These are phyloP conservation scores for Tetragonula carbonaria DNA, from an alignment of 2,888 invertebrate species.

Conservation along the genomic window DNA sequence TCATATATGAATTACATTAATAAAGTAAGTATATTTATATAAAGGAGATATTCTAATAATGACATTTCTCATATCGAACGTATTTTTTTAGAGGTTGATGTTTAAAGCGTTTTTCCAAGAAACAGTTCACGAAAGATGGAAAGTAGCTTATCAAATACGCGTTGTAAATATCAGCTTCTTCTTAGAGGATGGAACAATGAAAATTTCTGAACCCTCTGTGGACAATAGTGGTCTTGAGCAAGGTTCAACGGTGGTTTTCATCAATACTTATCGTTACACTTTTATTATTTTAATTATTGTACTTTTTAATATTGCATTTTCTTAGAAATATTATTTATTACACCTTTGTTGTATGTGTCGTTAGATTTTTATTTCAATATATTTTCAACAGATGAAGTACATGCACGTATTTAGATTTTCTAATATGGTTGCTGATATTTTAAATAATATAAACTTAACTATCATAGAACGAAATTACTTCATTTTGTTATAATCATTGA, in stretches of 20 bases:
- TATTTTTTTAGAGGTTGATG: conserved; percentile 86
- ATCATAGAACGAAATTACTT: no score
- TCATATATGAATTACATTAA: no score
- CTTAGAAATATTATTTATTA: neutral
- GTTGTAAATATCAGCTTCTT: conserved; percentile 94
- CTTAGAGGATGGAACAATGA: conserved; percentile 96
- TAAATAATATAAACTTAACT: no score
- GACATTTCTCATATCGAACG: neutral
- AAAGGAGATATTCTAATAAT: neutral
- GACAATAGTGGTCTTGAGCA: conserved; percentile 94
- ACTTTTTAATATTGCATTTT: neutral
- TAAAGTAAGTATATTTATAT: no score
- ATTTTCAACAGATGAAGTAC: no score
- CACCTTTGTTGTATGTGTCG: neutral
- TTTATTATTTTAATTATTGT: neutral
- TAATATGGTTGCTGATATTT: no score
- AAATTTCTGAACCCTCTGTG: conserved; percentile 92
- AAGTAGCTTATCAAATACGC: conserved; percentile 89
- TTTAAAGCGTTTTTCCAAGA: conserved; percentile 93
- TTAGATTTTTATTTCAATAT: neutral
- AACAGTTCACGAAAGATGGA: conserved; percentile 89
- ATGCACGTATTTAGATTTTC: no score
- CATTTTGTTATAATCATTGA: no score
- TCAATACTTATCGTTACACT: conserved; percentile 8
- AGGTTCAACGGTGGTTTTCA: conserved; percentile 85